Percentiles rank a stretch among this genome's conserved stretches.
Conservation (phyloP, 2,797 vertebrate species). For the Parauchenoglanis ngamensis region DNA sequence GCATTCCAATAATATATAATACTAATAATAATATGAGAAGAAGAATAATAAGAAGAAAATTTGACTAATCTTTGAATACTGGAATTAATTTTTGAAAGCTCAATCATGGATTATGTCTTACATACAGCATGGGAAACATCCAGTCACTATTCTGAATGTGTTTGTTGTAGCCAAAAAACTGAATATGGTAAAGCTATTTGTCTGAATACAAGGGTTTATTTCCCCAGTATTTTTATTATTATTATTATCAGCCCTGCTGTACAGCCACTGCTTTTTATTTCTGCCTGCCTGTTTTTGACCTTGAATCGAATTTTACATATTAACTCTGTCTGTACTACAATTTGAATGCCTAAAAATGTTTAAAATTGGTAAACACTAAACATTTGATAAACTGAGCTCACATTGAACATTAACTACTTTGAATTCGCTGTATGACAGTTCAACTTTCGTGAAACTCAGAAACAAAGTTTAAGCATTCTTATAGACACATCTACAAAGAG, state of each 20-base stretch:
- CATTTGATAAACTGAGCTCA: not conserved
- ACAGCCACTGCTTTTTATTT: not conserved
- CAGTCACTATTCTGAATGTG: not conserved
- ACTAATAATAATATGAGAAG: too few relatives aligned
- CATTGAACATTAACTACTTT: not conserved
- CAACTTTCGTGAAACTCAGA: not conserved
- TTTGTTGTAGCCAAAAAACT: too few relatives aligned
- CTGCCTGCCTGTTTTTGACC: not conserved
- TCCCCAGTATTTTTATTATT: not conserved
- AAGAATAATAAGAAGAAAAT: not conserved
- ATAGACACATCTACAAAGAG: conserved; percentile 14
- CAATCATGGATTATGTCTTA: not conserved
- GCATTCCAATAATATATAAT: not conserved
- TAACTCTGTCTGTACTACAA: not conserved
- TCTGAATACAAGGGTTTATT: not conserved
- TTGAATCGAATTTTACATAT: not conserved
- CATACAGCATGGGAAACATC: not conserved
- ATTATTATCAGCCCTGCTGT: not conserved
- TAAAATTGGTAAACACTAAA: not conserved
- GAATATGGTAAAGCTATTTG: not conserved
- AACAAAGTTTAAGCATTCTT: not conserved
- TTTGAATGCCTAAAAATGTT: not conserved
- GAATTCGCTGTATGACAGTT: not conserved
- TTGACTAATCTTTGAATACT: not conserved
- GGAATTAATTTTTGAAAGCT: not conserved